Evolutionary conservation across 2,888 invertebrate species (phyloP), one percentile per base, ranked within the genome.

Genomic region (Hipparchia sbordonii): DNA sequence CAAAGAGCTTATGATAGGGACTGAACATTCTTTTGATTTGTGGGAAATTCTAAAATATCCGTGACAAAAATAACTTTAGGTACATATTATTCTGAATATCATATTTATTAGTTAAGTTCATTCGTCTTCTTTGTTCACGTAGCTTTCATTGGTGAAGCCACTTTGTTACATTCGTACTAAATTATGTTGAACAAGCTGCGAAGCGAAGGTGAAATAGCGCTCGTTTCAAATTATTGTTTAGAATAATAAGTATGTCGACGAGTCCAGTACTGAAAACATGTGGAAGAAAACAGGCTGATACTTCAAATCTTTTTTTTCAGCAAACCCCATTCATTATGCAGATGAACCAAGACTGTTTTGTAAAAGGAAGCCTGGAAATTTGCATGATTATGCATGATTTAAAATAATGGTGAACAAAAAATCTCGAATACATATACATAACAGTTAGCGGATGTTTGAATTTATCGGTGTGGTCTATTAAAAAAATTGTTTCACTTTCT

Each of bases 261-360:
- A 33, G 9, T 10, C 59, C 33, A 39, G 33, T 39, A 60, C 39
- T 10, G 56, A 33, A 60, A 60, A 10, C 33, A 33, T 33, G 23
- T 33, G 33, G 13, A 23, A 39, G 12, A 60, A 39, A 3, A 56
- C n/a, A 56, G 6, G 54, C 12, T n/a, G 9, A 33, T 10, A 39
- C 33, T 33, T 60, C 10, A 60, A 60, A 60, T 12, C 39, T 10
- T 60, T 6, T 60, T 60, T 60, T 60, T 60, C 39, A 60, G 59
- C 59, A 60, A 60, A 60, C 9, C 39, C 59, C 59, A 33, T 39
- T 60, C 59, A 60, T 60, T 60, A 60, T 60, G 59, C 12, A 60
- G 39, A 60, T 60, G 59, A 39, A 10, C 6, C 10, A 33, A 60
- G 39, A 10, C 1, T 39, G 33, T 39, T 39, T 60, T 60, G 10